Conservation (phyloP, 2,797 vertebrate species). For the Decapterus maruadsi region DNA sequence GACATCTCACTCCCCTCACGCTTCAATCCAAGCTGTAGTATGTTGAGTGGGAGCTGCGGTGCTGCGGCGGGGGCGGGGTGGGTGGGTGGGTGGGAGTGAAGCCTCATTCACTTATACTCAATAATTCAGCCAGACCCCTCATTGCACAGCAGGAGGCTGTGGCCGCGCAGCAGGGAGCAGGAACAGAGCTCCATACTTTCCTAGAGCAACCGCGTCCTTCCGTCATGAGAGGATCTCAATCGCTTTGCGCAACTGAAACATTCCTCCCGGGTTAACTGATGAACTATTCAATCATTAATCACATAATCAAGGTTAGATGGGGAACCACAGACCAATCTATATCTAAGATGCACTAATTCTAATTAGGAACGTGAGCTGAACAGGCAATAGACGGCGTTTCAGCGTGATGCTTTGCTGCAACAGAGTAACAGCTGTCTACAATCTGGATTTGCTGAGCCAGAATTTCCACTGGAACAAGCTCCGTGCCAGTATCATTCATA, state of each 20-base stretch:
- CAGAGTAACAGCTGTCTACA: slow-evolving; percentile 60
- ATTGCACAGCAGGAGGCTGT: slow-evolving; percentile 41
- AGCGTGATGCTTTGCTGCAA: slow-evolving; percentile 31
- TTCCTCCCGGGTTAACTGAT: slow-evolving; percentile 24
- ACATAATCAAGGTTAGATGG: too few relatives aligned
- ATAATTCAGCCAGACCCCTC: slow-evolving; percentile 42
- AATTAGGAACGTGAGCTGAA: slow-evolving; percentile 25
- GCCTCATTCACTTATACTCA: slow-evolving; percentile 34
- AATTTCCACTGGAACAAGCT: slow-evolving; percentile 53
- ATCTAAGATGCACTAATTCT: slow-evolving; percentile 43
- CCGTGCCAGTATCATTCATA: slow-evolving; percentile 70
- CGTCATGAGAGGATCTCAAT: background rate
- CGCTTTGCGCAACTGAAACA: slow-evolving; percentile 3
- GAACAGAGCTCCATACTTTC: background rate
- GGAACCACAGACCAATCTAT: slow-evolving; percentile 22
- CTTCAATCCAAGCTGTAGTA: slow-evolving; percentile 34
- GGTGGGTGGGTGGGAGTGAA: background rate
- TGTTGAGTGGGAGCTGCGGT: slow-evolving; percentile 36
- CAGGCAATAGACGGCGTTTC: background rate
- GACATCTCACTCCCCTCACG: slow-evolving; percentile 73
- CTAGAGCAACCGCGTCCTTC: slow-evolving; percentile 9
- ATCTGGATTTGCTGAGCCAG: slow-evolving; percentile 53
- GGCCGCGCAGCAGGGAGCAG: slow-evolving; percentile 41
- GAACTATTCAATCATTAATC: slow-evolving; percentile 57
- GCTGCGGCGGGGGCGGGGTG: background rate